Percentiles rank a stretch among this genome's conserved stretches.
These are phyloP conservation scores for Clanis bilineata DNA, from an alignment of 2,888 invertebrate species.

Conservation along the genomic window DNA sequence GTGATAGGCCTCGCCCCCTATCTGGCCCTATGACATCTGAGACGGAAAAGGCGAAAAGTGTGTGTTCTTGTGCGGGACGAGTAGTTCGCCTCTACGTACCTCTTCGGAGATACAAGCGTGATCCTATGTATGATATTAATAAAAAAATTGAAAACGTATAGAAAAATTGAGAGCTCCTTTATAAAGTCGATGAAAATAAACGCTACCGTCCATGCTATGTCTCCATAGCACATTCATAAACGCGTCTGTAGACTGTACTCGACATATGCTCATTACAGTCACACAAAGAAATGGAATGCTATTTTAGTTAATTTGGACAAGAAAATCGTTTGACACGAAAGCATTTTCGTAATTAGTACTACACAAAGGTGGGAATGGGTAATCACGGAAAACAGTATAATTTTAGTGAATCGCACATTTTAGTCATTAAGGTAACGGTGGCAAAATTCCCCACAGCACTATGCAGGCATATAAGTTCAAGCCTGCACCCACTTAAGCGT, in stretches of 20 bases:
- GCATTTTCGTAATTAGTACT: constrained; percentile 29
- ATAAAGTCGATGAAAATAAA: no score
- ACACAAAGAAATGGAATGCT: constrained; percentile 56
- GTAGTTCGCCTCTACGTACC: no score
- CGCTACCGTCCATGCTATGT: constrained; percentile 17
- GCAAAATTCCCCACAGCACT: no score
- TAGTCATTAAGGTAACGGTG: constrained; percentile 11
- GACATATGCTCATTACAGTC: constrained; percentile 41
- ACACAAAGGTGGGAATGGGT: constrained; percentile 51
- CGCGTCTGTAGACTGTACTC: constrained; percentile 19
- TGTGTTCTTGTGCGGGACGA: no score
- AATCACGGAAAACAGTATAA: constrained; percentile 27
- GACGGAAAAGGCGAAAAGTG: no score
- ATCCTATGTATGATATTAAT: no score
- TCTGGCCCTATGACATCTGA: no score
- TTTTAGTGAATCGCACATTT: constrained; percentile 23
- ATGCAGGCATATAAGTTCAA: no score
- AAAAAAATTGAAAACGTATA: no score
- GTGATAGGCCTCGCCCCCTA: no score
- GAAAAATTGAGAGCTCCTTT: background rate
- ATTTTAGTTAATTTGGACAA: constrained; percentile 51
- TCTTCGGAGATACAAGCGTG: no score
- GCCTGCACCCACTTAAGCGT: no score
- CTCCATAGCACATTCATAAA: constrained; percentile 22
- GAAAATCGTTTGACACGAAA: constrained; percentile 46